A percentile compares a stretch with the other conserved stretches of the same genome.
Conservation (phyloP, 2,888 invertebrate genomes). For the Parnassius smintheus region DNA sequence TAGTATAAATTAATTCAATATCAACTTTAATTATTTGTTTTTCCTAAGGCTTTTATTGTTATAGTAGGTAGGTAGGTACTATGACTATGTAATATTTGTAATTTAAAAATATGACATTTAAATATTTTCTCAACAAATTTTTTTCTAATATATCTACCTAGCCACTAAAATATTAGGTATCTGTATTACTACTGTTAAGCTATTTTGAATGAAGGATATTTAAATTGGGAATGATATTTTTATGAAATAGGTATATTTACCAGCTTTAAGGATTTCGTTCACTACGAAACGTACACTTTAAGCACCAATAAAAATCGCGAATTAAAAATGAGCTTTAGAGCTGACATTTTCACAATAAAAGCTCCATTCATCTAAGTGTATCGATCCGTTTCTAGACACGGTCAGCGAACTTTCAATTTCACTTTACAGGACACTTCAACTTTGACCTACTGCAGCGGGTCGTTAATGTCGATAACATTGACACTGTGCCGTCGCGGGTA, state of each 20-base stretch:
- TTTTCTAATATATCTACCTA: too few relatives aligned
- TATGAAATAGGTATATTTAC: constrained; percentile 24
- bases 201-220: too few relatives aligned
- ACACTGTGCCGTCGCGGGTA: constrained; percentile 17
- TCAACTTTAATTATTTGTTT: too few relatives aligned
- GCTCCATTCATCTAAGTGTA: constrained; percentile 62
- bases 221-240: background rate
- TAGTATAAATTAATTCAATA: too few relatives aligned
- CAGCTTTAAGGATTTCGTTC: constrained; percentile 11
- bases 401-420: constrained; percentile 70
- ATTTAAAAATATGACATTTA: too few relatives aligned
- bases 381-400: constrained; percentile 63
- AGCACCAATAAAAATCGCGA: constrained; percentile 8
- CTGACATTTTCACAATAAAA: constrained; percentile 43
- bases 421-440: constrained; percentile 55
- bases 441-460: constrained; percentile 33
- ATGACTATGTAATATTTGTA: too few relatives aligned
- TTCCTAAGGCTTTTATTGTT: too few relatives aligned
- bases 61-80: too few relatives aligned
- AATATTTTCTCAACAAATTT: too few relatives aligned
- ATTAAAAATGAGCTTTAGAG: background rate
- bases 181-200: too few relatives aligned
- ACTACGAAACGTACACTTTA: constrained; percentile 5
- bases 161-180: too few relatives aligned
- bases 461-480: constrained; percentile 32